phyloP scores from a whole-genome alignment of 1,140 invertebrate species.

The Cotesia chilonis region DNA sequence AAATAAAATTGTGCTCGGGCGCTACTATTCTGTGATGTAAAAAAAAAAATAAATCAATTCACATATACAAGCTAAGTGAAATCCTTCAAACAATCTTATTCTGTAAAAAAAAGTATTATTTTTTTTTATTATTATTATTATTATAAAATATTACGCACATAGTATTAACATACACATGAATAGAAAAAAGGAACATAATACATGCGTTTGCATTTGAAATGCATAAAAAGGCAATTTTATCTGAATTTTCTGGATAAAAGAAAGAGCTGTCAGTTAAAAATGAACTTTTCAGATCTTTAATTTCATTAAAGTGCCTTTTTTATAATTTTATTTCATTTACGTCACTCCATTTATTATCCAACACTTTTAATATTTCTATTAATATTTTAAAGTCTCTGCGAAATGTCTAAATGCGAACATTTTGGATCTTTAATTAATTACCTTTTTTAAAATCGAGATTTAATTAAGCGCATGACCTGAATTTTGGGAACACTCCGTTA shows the following conservation, averaged over 20 bases:
- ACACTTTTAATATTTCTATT: background rate
- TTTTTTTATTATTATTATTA: too few species aligned
- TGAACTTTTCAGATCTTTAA: background rate
- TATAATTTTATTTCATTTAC: constrained; percentile 8
- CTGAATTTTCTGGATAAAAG: background rate
- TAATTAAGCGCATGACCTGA: constrained; percentile 18
- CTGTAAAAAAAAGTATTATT: constrained; percentile 42
- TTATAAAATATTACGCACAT: constrained; percentile 33
- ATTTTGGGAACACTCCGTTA: constrained; percentile 21
- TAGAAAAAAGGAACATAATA: constrained; percentile 38
- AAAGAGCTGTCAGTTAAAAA: background rate
- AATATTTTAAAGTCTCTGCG: too few species aligned
- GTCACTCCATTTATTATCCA: background rate
- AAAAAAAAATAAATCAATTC: constrained; percentile 42
- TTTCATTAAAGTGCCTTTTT: constrained; percentile 22
- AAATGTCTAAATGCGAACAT: too few species aligned
- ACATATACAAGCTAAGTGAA: constrained; percentile 41
- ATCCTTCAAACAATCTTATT: constrained; percentile 46
- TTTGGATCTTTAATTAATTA: too few species aligned
- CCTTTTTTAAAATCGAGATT: background rate
- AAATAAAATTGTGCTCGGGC: constrained; percentile 52
- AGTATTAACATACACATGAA: constrained; percentile 38
- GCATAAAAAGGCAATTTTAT: constrained; percentile 5
- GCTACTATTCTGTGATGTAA: constrained; percentile 59
- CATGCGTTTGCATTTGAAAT: constrained; percentile 36